Evolutionary conservation across 1,140 invertebrate genomes (phyloP).

Genomic region (Drosophila biarmipes): DNA sequence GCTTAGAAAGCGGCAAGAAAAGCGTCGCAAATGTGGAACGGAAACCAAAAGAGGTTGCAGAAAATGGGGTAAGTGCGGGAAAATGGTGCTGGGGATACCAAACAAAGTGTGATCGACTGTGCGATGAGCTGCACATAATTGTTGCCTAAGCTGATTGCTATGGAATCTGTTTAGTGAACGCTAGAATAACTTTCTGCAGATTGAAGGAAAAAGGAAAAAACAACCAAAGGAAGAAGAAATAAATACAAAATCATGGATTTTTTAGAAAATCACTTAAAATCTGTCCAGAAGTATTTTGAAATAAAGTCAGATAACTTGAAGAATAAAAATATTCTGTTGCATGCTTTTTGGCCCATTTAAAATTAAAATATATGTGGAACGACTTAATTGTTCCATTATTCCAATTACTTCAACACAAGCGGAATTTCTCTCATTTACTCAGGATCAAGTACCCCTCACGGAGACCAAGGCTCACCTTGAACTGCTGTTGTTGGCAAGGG

Average conservation of each 20-base stretch:
- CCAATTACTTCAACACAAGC: neutral
- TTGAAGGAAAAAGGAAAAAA: neutral
- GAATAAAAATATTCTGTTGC: too few species aligned
- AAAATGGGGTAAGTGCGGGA: slow-evolving; percentile 2
- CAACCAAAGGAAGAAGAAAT: neutral
- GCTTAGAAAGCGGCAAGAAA: slow-evolving; percentile 60
- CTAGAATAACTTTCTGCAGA: neutral
- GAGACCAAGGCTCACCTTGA: neutral
- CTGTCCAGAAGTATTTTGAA: too few species aligned
- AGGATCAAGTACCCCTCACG: neutral
- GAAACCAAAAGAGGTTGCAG: slow-evolving; percentile 26
- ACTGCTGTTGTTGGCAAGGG: neutral
- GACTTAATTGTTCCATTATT: too few species aligned
- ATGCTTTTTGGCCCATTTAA: too few species aligned
- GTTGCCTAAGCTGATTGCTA: slow-evolving; percentile 46
- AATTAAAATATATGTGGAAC: too few species aligned
- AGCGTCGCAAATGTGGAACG: slow-evolving; percentile 30
- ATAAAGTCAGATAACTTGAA: too few species aligned
- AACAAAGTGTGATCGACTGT: slow-evolving; percentile 47
- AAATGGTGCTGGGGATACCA: neutral
- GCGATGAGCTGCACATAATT: slow-evolving; percentile 68
- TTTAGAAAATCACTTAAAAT: too few species aligned
- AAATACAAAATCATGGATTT: neutral
- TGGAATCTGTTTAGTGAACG: slow-evolving; percentile 18
- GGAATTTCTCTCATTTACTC: neutral